Base-by-base conservation (phyloP, 2,797 vertebrate genomes). In the Phataginus tricuspis region DNA sequence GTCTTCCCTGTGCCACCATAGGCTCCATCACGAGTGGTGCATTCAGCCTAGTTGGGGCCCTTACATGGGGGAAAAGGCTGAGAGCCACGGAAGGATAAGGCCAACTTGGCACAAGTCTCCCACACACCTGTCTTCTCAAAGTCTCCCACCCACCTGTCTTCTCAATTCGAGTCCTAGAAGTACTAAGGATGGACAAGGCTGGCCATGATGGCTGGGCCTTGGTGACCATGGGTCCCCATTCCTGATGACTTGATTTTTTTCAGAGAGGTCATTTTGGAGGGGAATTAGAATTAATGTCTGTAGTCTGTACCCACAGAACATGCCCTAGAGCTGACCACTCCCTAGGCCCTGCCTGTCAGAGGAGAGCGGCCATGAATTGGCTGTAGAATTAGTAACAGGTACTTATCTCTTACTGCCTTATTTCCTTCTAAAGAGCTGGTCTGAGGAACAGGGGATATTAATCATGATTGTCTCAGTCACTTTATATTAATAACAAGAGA, bases 401-500 rank as follows among this genome's bases (percentile, higher is more conserved):
- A 72, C 84, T 96, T 94, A 91, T 82, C 91, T 95, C 74, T 75
- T 59, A 34, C 42, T 91, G 93, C 74, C 79, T 96, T 92, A 57
- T 95, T 96, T 95, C 94, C 59, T 68, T 72, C 82, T 92, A 55
- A 88, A 87, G 84, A 90, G 78, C 64, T 94, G 90, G 90, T 91
- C 77, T 75, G 86, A 95, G 94, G 89, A 94, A 77, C 37, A 93
- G 77, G 77, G 84, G 37, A 55, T 91, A 95, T 97, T 95, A 94
- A 97, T 96, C 91, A 91, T 31, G 45, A 90, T 93, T 7, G 5
- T 84, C 66, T 91, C 64, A 61, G 90, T 84, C 94, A 92, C 90
- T 96, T 97, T 82, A 51, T 94, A 96, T 96, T 94, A 97, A 84
- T 94, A 96, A 91, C 86, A 93, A 93, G 94, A 92, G 96, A 91